Evolutionary conservation across 2,797 vertebrate species (phyloP).

Genomic region (Sebastes dallii): DNA sequence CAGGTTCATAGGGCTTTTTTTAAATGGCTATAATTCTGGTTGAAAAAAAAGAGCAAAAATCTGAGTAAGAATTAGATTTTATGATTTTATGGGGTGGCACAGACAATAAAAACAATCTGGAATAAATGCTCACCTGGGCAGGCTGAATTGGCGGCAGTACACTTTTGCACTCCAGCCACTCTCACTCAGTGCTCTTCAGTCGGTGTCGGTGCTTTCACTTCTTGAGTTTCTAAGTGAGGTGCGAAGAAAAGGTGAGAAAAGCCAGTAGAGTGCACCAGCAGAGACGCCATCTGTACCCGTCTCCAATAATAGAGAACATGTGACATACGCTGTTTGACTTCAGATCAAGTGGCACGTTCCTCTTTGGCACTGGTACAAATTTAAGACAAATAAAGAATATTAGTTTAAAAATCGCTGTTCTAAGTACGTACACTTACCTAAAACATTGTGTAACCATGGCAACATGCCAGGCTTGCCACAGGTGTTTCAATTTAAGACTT

Average conservation of each 20-base stretch:
- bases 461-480: not conserved
- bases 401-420: not conserved
- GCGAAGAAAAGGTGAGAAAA: conserved; percentile 34
- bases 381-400: not conserved
- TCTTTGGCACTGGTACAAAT: not conserved
- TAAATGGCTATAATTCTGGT: not conserved
- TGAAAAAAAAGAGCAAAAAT: not conserved
- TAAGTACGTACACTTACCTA: not conserved
- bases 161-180: not conserved
- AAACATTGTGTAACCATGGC: not conserved
- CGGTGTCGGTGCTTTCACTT: not conserved
- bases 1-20: not conserved
- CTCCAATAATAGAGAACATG: not conserved
- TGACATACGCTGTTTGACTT: not conserved
- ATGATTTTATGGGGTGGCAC: not conserved
- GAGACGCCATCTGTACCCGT: conserved; percentile 15
- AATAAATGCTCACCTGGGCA: not conserved
- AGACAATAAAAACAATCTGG: not conserved
- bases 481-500: not conserved
- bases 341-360: not conserved
- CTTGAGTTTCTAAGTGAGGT: conserved; percentile 1
- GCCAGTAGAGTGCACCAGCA: not conserved
- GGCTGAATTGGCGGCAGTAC: not conserved
- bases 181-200: not conserved
- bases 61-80: not conserved